phyloP scores from a whole-genome alignment of 2,888 invertebrate species.

The Nephrotoma flavescens region DNA sequence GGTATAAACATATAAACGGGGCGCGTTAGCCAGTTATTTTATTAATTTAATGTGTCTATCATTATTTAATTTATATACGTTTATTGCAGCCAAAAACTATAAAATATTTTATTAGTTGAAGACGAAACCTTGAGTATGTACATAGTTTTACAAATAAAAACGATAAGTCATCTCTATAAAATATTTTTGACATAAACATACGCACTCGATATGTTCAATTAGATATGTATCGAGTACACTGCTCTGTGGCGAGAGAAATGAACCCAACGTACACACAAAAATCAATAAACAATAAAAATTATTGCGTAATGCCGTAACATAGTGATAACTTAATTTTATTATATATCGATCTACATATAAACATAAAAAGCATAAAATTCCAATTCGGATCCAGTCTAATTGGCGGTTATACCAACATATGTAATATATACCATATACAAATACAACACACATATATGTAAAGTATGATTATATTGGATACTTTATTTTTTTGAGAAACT shows the following conservation, averaged over 20 bases:
- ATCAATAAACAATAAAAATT: neutral
- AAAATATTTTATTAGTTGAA: neutral
- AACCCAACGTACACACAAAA: neutral
- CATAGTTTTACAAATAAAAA: neutral
- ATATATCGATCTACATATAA: neutral
- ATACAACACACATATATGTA: neutral
- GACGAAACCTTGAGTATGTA: neutral
- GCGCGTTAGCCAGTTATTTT: neutral
- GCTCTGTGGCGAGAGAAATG: neutral
- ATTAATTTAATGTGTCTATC: neutral
- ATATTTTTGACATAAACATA: neutral
- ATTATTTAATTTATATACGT: neutral
- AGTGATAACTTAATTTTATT: neutral
- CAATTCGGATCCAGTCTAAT: neutral
- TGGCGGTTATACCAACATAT: neutral
- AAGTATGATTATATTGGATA: neutral
- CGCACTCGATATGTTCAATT: neutral
- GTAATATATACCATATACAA: neutral
- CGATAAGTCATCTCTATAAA: neutral
- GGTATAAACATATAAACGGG: no score
- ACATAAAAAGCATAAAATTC: neutral
- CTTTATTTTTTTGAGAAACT: neutral
- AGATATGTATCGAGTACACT: neutral
- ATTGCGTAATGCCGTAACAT: neutral
- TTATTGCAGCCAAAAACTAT: neutral